A percentile compares a stretch with the other conserved stretches of the same genome.
phyloP scores from a whole-genome alignment of 2,888 invertebrate species.

The Diarsia brunnea region DNA sequence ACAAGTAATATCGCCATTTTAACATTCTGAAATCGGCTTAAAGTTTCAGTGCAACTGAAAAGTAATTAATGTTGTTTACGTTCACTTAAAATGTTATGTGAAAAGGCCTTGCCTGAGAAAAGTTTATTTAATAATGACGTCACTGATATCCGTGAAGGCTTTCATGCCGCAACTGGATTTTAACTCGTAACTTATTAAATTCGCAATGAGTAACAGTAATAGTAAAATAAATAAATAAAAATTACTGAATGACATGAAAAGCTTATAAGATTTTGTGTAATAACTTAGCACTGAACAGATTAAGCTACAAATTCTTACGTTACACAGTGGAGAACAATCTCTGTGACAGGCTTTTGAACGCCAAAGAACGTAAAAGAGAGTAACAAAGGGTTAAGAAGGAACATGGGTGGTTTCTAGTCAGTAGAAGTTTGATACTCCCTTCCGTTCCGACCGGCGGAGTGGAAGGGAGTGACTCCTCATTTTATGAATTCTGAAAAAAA shows the following conservation, averaged over 20 bases:
- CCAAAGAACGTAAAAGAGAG: neutral
- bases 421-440: too few relatives aligned
- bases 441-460: too few relatives aligned
- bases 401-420: too few relatives aligned
- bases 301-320: neutral
- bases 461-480: too few relatives aligned
- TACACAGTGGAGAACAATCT: neutral
- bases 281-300: neutral
- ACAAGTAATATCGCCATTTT: conserved; percentile 20
- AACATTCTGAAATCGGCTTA: conserved; percentile 17
- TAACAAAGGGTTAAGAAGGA: too few relatives aligned
- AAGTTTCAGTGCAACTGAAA: conserved; percentile 16
- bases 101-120: conserved; percentile 1
- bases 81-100: conserved; percentile 5
- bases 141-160: too few relatives aligned
- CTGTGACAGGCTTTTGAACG: neutral
- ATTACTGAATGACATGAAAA: neutral
- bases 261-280: neutral
- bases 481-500: too few relatives aligned
- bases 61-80: conserved; percentile 18
- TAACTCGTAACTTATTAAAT: too few relatives aligned
- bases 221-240: neutral
- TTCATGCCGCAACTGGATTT: neutral
- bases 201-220: too few relatives aligned
- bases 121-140: neutral